Evolutionary conservation across 2,888 invertebrate species (phyloP).

Genomic region (Epinotia brunnichana): DNA sequence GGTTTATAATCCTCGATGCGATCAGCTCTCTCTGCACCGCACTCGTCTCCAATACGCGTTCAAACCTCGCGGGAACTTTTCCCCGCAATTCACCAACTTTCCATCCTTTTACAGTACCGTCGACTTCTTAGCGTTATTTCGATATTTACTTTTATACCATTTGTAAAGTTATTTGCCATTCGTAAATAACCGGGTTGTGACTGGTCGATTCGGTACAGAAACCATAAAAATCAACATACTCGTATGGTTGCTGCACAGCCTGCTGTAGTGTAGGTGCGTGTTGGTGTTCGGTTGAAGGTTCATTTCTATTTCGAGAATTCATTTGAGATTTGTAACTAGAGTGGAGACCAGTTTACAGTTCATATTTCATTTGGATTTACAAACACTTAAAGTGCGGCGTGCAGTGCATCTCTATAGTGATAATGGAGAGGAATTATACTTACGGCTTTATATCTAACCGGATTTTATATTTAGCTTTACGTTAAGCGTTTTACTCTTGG

Average conservation of each 20-base stretch:
- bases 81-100: constrained; percentile 7
- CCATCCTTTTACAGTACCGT: neutral
- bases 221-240: constrained; percentile 6
- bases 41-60: constrained; percentile 39
- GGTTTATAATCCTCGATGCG: constrained; percentile 69
- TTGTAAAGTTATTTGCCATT: constrained; percentile 30
- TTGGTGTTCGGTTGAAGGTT: constrained; percentile 11
- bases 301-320: constrained; percentile 20
- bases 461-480: constrained; percentile 21
- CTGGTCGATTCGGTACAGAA: constrained; percentile 24
- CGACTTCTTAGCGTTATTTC: neutral
- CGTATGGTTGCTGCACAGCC: neutral
- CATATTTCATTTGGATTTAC: constrained; percentile 30
- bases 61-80: constrained; percentile 50
- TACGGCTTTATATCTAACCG: constrained; percentile 17
- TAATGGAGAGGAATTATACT: constrained; percentile 7
- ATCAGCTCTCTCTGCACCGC: constrained; percentile 50
- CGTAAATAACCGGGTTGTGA: constrained; percentile 23
- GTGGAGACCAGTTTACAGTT: constrained; percentile 16
- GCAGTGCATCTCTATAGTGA: constrained; percentile 10
- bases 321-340: constrained; percentile 25
- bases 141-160: constrained; percentile 17
- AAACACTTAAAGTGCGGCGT: neutral
- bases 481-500: constrained; percentile 22
- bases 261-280: neutral